Evolutionary conservation across 2,888 invertebrate genomes (phyloP), one percentile per base, ranked within the genome.

Genomic region (Augiades crinisus): DNA sequence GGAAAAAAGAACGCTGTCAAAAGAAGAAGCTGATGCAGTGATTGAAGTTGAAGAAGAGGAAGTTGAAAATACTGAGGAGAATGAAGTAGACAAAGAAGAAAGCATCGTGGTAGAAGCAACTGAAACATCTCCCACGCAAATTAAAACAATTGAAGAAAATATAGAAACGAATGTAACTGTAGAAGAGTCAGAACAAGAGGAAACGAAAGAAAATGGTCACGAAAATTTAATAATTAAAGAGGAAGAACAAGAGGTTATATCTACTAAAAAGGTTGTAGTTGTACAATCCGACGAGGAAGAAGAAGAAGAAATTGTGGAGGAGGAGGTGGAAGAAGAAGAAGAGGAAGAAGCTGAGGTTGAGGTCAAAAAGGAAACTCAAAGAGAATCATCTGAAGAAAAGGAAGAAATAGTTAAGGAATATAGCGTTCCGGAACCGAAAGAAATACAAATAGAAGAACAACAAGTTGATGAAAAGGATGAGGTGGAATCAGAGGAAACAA

Each of bases 1-100:
- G 10, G 84, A 88, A 64, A 88, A 81, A n/a, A 78, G 65, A 55
- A 80, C 73, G 31, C 72, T 80, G 57, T 83, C 89, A 1, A 84
- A 87, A 64, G 78, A 79, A 55, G 77, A 70, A 45, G 71, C 70
- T 16, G 64, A 64, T 50, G 66, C 65, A 34, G 59, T 58, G 7
- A 59, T 69, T 44, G 77, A 75, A 40, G 79, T 78, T 46, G 81
- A 78, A 34, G 75, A 71, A 43, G 72, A 72, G 46, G 63, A 56
- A 14, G 63, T 59, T 30, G 57, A 60, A 37, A 65, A 57, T 19
- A 64, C 56, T 14, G 63, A 61, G 19, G 44, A 40, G 3, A 30
- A 24, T 14, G 12, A 14, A 17, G 14, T 22, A 22, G 33, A 12
- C 10, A 41, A 5, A 17, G 52, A 53, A 36, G 38, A 30, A 16